phyloP scores from a whole-genome alignment of 2,797 vertebrate genomes.

The Micrastur ruficollis region DNA sequence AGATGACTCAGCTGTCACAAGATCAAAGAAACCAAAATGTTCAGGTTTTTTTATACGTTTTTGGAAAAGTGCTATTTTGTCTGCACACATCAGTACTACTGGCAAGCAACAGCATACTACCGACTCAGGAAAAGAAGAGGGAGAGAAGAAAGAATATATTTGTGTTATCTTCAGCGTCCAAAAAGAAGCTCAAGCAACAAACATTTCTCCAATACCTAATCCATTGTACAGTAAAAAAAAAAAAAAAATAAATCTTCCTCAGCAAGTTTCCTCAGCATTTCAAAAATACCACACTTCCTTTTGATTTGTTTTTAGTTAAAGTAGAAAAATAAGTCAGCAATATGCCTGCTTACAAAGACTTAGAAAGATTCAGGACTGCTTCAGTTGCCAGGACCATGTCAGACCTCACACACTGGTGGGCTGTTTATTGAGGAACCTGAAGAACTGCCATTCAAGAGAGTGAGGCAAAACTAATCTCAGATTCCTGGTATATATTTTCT shows the following conservation, averaged over 20 bases:
- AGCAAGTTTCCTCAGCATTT: not conserved
- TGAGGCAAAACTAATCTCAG: not conserved
- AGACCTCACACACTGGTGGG: not conserved
- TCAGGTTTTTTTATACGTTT: not conserved
- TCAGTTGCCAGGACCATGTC: not conserved
- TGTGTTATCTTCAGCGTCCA: not conserved
- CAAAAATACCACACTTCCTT: not conserved
- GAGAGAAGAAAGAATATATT: not conserved
- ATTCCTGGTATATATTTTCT: not conserved
- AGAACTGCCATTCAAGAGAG: not conserved
- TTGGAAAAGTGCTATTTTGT: not conserved
- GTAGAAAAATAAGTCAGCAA: not conserved
- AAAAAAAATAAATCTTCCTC: not conserved
- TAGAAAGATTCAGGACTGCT: not conserved
- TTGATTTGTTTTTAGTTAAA: not conserved
- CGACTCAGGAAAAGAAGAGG: not conserved
- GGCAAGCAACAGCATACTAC: not conserved
- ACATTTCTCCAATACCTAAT: not conserved
- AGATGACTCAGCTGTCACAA: not conserved
- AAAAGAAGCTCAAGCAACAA: not conserved
- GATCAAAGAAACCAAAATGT: not conserved
- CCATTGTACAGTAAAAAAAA: not conserved
- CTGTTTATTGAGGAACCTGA: not conserved
- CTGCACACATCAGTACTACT: not conserved
- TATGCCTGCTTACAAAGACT: not conserved